Conservation (phyloP, 1,140 invertebrate genomes). For the Diorhabda sublineata region DNA sequence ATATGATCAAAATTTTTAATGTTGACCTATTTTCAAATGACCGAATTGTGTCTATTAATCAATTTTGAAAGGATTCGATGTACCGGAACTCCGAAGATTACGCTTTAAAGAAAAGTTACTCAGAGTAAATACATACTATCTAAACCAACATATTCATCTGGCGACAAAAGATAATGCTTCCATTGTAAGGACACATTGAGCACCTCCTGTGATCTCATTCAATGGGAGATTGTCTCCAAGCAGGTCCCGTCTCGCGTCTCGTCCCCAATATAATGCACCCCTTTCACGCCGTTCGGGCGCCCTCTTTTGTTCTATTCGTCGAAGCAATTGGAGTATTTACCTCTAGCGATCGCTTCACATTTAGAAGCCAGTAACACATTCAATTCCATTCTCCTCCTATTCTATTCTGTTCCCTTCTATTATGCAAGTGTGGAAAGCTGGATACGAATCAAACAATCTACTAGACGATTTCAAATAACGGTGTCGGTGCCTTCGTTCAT, state of each 20-base stretch:
- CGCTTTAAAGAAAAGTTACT: slow-evolving; percentile 10
- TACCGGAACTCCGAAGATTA: background rate
- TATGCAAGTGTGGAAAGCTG: background rate
- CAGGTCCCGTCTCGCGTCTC: slow-evolving; percentile 40
- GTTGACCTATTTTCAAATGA: too few relatives aligned
- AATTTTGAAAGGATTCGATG: background rate
- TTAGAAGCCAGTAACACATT: slow-evolving; percentile 16
- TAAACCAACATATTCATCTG: slow-evolving; percentile 47
- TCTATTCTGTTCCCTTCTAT: slow-evolving; percentile 3
- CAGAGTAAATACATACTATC: slow-evolving; percentile 38
- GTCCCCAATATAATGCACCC: slow-evolving; percentile 39
- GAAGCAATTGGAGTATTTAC: slow-evolving; percentile 32
- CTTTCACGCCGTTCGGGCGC: slow-evolving; percentile 44
- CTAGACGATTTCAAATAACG: background rate
- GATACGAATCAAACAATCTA: slow-evolving; percentile 12
- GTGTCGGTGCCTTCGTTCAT: background rate
- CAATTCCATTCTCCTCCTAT: background rate
- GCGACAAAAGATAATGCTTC: slow-evolving; percentile 49
- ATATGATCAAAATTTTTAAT: too few relatives aligned
- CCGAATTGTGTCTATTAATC: too few relatives aligned
- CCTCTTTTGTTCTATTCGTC: slow-evolving; percentile 42
- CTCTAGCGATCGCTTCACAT: slow-evolving; percentile 17
- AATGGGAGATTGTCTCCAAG: slow-evolving; percentile 44
- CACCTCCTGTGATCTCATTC: slow-evolving; percentile 48
- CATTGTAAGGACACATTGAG: slow-evolving; percentile 46